A percentile compares a stretch with the other conserved stretches of the same genome.
phyloP scores from a whole-genome alignment of 2,888 invertebrate genomes.

The Osmoderma eremita region DNA sequence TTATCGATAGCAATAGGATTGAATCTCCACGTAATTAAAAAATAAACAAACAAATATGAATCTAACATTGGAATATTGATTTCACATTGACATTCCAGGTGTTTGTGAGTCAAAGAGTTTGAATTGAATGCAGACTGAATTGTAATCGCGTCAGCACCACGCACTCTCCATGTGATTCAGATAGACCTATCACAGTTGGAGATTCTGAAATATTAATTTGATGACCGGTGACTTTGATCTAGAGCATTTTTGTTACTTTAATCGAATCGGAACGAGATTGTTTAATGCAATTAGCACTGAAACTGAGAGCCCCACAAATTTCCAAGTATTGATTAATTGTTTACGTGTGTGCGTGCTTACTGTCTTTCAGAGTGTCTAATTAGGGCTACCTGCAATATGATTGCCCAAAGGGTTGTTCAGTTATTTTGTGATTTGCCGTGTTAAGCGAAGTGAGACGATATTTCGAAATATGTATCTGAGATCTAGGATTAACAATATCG shows the following conservation, averaged over 20 bases:
- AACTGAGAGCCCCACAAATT: neutral
- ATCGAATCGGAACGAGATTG: neutral
- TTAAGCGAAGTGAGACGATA: neutral
- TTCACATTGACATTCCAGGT: constrained; percentile 28
- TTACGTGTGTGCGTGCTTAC: constrained; percentile 24
- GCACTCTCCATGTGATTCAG: constrained; percentile 46
- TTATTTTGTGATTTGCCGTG: constrained; percentile 11
- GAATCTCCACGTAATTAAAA: constrained; percentile 20
- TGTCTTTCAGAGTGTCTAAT: constrained; percentile 21
- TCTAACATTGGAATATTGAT: constrained; percentile 1
- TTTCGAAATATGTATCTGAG: neutral
- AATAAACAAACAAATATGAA: constrained; percentile 25
- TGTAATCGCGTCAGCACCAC: constrained; percentile 44
- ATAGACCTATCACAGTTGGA: constrained; percentile 45
- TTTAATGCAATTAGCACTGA: constrained; percentile 13
- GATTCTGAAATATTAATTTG: constrained; percentile 22
- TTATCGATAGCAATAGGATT: neutral
- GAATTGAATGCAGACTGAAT: constrained; percentile 41
- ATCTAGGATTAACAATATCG: neutral
- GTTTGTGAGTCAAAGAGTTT: constrained; percentile 12
- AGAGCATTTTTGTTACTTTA: constrained; percentile 21
- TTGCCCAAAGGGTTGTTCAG: constrained; percentile 12
- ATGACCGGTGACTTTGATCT: neutral
- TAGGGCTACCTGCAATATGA: constrained; percentile 5
- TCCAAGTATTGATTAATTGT: constrained; percentile 12